Percentiles rank a stretch among this genome's conserved stretches.
phyloP scores from a whole-genome alignment of 92 coral and sea anemone species.

The Umimayanthus chanpuru region DNA sequence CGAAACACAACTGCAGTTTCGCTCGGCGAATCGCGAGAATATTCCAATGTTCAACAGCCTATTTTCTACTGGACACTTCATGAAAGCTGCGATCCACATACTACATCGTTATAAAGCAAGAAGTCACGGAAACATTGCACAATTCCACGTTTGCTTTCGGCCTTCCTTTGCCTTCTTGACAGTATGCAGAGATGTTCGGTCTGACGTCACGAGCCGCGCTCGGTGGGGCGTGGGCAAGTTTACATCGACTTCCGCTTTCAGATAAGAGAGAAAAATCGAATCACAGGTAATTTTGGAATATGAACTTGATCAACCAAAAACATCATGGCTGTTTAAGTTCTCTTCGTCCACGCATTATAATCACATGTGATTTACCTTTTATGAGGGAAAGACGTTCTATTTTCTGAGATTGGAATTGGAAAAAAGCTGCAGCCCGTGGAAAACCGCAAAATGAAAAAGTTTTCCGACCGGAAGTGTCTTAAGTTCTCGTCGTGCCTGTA shows the following conservation, averaged over 20 bases:
- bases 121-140: conserved; percentile 4
- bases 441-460: background rate
- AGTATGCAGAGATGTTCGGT: conserved; percentile 20
- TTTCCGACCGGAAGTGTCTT: background rate
- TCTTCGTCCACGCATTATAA: background rate
- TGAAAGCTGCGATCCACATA: conserved; percentile 2
- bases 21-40: background rate
- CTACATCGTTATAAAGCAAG: background rate
- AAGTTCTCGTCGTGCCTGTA: background rate
- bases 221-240: conserved; percentile 37
- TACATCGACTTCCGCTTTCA: background rate
- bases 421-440: background rate
- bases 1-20: conserved; percentile 9
- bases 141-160: background rate
- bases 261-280: background rate
- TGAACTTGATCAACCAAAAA: conserved; percentile 4
- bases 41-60: background rate
- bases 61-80: background rate
- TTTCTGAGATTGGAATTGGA: background rate
- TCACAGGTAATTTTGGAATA: conserved; percentile 29
- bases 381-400: background rate
- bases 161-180: conserved; percentile 4
- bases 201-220: conserved; percentile 32
- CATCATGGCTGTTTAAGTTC: conserved; percentile 25
- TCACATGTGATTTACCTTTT: background rate